phyloP scores from a whole-genome alignment of 1,140 invertebrate genomes.

The Oscheius sp. region DNA sequence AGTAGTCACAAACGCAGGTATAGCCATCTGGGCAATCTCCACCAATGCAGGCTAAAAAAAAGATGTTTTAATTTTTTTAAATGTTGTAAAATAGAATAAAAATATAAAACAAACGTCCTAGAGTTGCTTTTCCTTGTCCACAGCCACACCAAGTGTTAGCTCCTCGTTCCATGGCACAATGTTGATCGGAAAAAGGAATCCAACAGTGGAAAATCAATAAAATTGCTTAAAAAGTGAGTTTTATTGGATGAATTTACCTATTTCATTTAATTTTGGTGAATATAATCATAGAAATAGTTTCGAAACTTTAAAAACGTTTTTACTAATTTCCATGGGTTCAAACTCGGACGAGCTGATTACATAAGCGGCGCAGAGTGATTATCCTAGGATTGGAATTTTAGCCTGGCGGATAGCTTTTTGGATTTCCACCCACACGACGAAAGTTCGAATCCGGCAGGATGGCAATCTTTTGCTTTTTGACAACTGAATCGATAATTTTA shows the following conservation, averaged over 20 bases:
- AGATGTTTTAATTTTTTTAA: neutral
- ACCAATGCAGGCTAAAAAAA: constrained; percentile 23
- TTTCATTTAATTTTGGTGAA: no score
- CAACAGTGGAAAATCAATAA: neutral
- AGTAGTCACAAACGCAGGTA: constrained; percentile 33
- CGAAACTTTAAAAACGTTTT: no score
- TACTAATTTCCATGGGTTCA: no score
- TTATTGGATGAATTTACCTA: no score
- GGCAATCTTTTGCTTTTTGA: neutral
- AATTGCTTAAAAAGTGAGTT: no score
- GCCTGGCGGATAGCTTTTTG: neutral
- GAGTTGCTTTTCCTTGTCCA: constrained; percentile 6
- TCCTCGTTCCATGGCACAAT: constrained; percentile 8
- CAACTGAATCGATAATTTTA: no score
- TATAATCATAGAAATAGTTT: no score
- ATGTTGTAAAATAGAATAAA: neutral
- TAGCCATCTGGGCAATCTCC: constrained; percentile 30
- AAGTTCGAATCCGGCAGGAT: neutral
- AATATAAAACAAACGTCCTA: constrained; percentile 4
- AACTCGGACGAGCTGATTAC: no score
- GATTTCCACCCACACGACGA: neutral
- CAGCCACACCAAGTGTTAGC: constrained; percentile 20
- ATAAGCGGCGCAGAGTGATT: no score
- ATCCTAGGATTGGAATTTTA: no score
- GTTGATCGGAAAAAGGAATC: neutral